phyloP scores from a whole-genome alignment of 2,888 invertebrate genomes.

The Altica lythri region DNA sequence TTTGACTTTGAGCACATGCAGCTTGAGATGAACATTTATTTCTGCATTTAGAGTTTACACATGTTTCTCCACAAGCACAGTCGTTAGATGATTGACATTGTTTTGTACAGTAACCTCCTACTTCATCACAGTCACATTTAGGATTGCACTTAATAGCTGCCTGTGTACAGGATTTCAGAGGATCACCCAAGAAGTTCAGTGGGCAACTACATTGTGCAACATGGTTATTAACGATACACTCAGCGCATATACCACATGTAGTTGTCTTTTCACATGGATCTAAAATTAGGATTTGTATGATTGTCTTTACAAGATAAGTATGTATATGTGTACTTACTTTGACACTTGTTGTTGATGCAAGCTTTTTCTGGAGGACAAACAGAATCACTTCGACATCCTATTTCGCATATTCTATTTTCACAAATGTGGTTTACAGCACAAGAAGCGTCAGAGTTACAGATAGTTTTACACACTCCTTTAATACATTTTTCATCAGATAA shows the following conservation, averaged over 20 bases:
- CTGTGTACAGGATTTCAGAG: slow-evolving; percentile 75
- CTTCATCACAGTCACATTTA: slow-evolving; percentile 78
- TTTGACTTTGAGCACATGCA: slow-evolving; percentile 75
- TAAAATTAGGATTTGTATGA: too few species aligned
- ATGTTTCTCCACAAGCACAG: slow-evolving; percentile 83
- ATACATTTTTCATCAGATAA: slow-evolving; percentile 85
- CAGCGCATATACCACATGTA: slow-evolving; percentile 82
- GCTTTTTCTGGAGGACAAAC: slow-evolving; percentile 76
- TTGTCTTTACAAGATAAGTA: too few species aligned
- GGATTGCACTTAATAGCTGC: slow-evolving; percentile 75
- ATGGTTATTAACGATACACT: slow-evolving; percentile 82
- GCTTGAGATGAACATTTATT: slow-evolving; percentile 70
- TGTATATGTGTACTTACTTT: slow-evolving; percentile 60
- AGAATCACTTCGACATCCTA: slow-evolving; percentile 84
- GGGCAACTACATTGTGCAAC: slow-evolving; percentile 87
- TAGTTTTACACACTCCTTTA: slow-evolving; percentile 78
- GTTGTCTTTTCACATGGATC: slow-evolving; percentile 78
- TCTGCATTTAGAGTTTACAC: slow-evolving; percentile 74
- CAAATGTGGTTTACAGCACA: slow-evolving; percentile 85
- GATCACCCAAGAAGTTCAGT: slow-evolving; percentile 79
- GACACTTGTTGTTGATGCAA: slow-evolving; percentile 82
- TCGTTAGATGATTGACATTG: slow-evolving; percentile 69
- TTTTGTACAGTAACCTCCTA: slow-evolving; percentile 73
- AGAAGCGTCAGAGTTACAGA: slow-evolving; percentile 84
- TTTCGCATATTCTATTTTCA: slow-evolving; percentile 81